Evolutionary conservation across 2,888 invertebrate genomes (phyloP), one percentile per base, ranked within the genome.

Genomic region (Operophtera brumata): DNA sequence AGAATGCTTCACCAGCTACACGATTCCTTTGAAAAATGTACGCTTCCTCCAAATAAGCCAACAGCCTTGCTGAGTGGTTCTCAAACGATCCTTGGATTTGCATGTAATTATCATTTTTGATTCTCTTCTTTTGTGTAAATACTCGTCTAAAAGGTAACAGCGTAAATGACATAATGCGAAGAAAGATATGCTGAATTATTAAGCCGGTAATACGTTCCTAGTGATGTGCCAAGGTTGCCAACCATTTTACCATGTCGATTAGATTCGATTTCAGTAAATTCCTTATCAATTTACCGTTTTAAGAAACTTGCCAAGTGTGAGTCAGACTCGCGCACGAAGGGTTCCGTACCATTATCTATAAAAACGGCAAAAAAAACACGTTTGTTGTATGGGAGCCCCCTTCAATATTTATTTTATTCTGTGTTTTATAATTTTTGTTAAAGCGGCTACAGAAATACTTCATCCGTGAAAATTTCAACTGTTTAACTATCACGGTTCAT

Each of bases 71-170:
- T 65, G 71, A 76, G 73, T 71, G 72, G 69, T 72, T 68, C 77
- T 77, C 78, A 71, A 78, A 77, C 75, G 83, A 82, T 79, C 82
- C 80, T 69, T 61, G 82, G 90, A 89, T 91, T 91, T 89, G 85
- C 90, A 90, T 91, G 74, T 83, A 85, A 90, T 90, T 90, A 90
- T 89, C 86, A 91, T 91, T 90, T 90, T 91, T 90, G 91, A 90
- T 91, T 90, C 87, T 80, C 81, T 84, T 81, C 90, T 90, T 90
- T 88, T 90, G 89, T 89, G 86, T 84, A 88, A 88, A 88, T 83
- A 86, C 86, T 81, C 80, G 64, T 80, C 78, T 83, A 77, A 82
- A 86, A 87, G 84, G 86, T 85, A 87, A 85, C 80, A 77, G 82
- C 78, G 84, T 84, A 86, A 90, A 89, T 89, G 87, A 90, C 87